Evolutionary conservation across 1,140 invertebrate genomes (phyloP).

Genomic region (Drosophila parabipectinata): DNA sequence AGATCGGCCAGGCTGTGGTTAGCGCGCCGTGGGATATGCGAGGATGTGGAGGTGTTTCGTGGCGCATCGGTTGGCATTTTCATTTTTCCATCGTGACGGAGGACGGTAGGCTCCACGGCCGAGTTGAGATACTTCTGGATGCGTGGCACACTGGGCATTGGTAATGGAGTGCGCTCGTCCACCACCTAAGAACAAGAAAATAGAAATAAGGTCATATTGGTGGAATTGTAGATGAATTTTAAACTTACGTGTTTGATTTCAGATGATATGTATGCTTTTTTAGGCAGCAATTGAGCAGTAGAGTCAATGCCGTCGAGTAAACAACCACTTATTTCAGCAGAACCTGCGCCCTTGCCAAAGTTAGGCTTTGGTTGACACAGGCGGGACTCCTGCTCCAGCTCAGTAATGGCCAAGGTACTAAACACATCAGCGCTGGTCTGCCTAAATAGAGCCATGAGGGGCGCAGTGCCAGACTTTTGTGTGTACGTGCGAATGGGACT

Average conservation of each 20-base stretch:
- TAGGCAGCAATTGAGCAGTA: conserved; percentile 52
- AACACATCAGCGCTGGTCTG: conserved; percentile 40
- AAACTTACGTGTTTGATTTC: conserved; percentile 71
- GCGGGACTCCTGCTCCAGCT: conserved; percentile 65
- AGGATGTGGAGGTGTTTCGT: background rate
- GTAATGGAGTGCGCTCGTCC: conserved; percentile 72
- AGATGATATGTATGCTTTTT: conserved; percentile 80
- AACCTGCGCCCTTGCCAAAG: background rate
- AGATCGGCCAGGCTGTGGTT: conserved; percentile 83
- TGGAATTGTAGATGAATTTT: too few species aligned
- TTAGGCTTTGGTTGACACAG: conserved; percentile 34
- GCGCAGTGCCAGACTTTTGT: conserved; percentile 78
- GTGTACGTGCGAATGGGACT: conserved; percentile 84
- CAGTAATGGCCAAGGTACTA: conserved; percentile 37
- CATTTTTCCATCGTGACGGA: conserved; percentile 78
- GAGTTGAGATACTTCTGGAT: conserved; percentile 77
- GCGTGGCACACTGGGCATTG: conserved; percentile 69
- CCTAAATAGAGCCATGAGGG: conserved; percentile 66
- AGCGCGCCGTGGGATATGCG: conserved; percentile 49
- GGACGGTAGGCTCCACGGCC: conserved; percentile 67
- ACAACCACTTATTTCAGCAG: conserved; percentile 2
- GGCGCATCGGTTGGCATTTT: conserved; percentile 41
- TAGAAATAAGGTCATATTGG: background rate
- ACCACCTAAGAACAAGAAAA: conserved; percentile 50
- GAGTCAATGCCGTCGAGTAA: conserved; percentile 22